phyloP scores from a whole-genome alignment of 1,140 invertebrate genomes.

The Acromyrmex echinatior region DNA sequence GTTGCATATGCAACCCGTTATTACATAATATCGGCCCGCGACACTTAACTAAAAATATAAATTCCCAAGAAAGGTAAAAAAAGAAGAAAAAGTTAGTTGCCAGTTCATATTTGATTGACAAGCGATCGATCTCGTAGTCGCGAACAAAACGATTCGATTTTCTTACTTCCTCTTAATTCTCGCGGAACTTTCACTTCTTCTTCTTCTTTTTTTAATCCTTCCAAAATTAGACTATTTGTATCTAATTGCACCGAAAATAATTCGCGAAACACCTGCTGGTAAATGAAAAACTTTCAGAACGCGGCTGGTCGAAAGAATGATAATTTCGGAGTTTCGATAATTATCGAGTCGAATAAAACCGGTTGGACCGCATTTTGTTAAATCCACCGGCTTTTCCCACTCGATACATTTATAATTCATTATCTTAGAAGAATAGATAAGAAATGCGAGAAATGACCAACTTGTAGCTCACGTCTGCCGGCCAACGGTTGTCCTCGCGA shows the following conservation, averaged over 20 bases:
- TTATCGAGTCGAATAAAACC: slow-evolving; percentile 25
- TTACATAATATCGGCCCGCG: slow-evolving; percentile 34
- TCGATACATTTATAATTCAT: slow-evolving; percentile 5
- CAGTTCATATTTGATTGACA: neutral
- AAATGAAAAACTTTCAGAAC: neutral
- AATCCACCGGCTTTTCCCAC: slow-evolving; percentile 2
- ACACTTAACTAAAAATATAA: slow-evolving; percentile 27
- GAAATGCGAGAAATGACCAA: slow-evolving; percentile 21
- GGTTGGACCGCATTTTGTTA: slow-evolving; percentile 15
- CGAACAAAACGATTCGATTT: neutral
- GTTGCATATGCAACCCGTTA: slow-evolving; percentile 42
- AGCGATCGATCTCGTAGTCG: neutral
- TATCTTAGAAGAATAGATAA: neutral
- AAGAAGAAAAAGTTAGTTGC: neutral
- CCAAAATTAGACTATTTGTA: neutral
- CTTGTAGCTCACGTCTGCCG: slow-evolving; percentile 48
- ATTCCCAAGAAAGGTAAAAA: neutral
- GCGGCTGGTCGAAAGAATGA: neutral
- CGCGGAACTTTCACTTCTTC: neutral
- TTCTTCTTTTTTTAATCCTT: neutral
- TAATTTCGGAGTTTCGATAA: slow-evolving; percentile 2
- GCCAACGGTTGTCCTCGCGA: neutral
- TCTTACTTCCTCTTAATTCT: neutral
- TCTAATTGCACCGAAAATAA: neutral
- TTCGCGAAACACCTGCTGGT: neutral